These are phyloP conservation scores for Paraplagusia blochii DNA, from an alignment of 2,113 vertebrate species.

Conservation along the genomic window DNA sequence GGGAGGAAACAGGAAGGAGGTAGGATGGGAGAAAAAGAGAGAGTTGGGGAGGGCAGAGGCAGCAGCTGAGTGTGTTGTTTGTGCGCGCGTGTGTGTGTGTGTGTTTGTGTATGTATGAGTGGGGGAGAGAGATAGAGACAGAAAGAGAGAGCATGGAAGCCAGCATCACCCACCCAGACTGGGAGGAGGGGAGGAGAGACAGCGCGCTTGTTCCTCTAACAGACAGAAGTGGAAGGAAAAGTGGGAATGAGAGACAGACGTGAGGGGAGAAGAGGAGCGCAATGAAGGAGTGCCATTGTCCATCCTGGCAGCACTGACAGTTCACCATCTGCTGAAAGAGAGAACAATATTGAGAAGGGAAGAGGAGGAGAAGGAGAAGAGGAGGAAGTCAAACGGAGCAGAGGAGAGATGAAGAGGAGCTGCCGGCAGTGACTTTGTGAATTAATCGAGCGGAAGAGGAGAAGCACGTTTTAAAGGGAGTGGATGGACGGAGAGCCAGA, in stretches of 20 bases:
- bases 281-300: constrained; percentile 69
- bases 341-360: constrained; percentile 39
- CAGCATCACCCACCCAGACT: constrained; percentile 66
- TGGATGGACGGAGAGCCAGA: constrained; percentile 56
- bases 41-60: constrained; percentile 58
- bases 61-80: constrained; percentile 35
- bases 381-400: constrained; percentile 57
- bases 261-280: constrained; percentile 63
- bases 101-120: constrained; percentile 27
- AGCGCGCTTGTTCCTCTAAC: constrained; percentile 56
- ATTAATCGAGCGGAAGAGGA: constrained; percentile 69
- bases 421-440: constrained; percentile 74
- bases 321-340: constrained; percentile 65
- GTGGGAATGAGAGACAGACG: constrained; percentile 60
- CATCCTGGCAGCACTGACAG: constrained; percentile 53
- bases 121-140: constrained; percentile 31
- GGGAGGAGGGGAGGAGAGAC: constrained; percentile 65
- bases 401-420: constrained; percentile 60
- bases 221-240: constrained; percentile 67
- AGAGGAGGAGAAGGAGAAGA: constrained; percentile 41
- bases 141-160: constrained; percentile 56
- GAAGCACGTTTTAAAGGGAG: constrained; percentile 69
- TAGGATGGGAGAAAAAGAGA: constrained; percentile 55
- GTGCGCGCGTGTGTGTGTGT: constrained; percentile 34
- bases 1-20: constrained; percentile 64